Conservation (phyloP, 2,888 invertebrate species). For the Eucera pruinosa region DNA sequence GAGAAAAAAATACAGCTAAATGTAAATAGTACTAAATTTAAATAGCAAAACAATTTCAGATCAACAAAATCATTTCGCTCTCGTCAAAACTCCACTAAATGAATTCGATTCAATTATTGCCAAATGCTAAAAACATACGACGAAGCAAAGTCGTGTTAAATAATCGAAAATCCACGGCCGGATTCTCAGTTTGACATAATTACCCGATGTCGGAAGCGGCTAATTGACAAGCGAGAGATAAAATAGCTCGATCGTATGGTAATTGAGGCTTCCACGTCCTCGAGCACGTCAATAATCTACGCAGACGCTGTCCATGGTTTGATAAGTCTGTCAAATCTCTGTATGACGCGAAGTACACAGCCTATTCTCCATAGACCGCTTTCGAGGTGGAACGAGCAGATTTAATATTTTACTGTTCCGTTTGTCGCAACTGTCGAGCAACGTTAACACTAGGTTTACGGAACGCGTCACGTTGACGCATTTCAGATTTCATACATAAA, state of each 20-base stretch:
- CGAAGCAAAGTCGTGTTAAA: neutral
- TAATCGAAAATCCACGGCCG: neutral
- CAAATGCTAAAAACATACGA: neutral
- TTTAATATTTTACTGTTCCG: slow-evolving; percentile 57
- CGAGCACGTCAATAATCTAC: slow-evolving; percentile 34
- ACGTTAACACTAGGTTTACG: no score
- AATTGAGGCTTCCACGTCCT: slow-evolving; percentile 18
- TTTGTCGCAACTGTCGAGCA: slow-evolving; percentile 48
- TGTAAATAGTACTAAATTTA: no score
- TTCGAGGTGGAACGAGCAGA: slow-evolving; percentile 15
- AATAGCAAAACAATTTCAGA: no score
- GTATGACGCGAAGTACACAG: slow-evolving; percentile 30
- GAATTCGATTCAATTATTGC: neutral
- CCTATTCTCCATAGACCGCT: slow-evolving; percentile 28
- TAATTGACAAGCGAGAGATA: slow-evolving; percentile 50
- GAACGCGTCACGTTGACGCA: no score
- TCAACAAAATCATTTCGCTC: no score
- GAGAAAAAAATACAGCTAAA: no score
- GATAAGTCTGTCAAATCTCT: slow-evolving; percentile 49
- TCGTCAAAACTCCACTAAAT: no score
- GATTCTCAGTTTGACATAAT: slow-evolving; percentile 23
- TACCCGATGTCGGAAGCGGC: slow-evolving; percentile 8
- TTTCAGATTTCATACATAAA: no score
- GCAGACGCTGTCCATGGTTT: slow-evolving; percentile 32
- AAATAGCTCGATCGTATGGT: slow-evolving; percentile 36